phyloP scores from a whole-genome alignment of 64 coral and sea anemone genomes.

The Actinia tenebrosa region DNA sequence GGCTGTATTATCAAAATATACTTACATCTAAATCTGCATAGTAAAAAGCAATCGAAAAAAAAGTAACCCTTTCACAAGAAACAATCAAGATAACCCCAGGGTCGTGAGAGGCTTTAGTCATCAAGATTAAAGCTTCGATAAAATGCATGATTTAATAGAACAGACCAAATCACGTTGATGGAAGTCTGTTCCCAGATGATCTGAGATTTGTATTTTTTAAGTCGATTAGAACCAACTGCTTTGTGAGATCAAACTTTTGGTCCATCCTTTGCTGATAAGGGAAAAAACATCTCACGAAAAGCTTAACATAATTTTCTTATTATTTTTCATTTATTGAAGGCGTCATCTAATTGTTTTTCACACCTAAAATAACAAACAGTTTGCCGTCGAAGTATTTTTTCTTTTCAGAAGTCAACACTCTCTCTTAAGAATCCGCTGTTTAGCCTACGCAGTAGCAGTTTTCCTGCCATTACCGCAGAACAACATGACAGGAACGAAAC shows the following conservation, averaged over 20 bases:
- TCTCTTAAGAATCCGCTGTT: too few relatives aligned
- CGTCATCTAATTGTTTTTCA: too few relatives aligned
- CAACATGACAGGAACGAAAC: too few relatives aligned
- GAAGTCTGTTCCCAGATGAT: not conserved
- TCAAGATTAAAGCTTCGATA: conserved; percentile 4
- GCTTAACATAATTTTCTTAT: too few relatives aligned
- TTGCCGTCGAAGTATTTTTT: too few relatives aligned
- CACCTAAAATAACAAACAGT: too few relatives aligned
- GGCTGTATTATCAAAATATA: not conserved
- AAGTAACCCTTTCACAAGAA: not conserved
- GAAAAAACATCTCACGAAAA: not conserved
- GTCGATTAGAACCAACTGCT: not conserved
- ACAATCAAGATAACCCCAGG: not conserved
- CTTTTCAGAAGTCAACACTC: too few relatives aligned
- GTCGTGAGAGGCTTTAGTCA: not conserved
- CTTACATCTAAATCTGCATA: not conserved
- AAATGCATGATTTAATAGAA: not conserved
- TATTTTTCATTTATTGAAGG: too few relatives aligned
- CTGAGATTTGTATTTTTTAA: not conserved
- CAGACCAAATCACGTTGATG: not conserved
- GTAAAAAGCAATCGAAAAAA: not conserved
- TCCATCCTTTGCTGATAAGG: not conserved
- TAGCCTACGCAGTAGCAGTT: too few relatives aligned
- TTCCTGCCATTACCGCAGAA: too few relatives aligned
- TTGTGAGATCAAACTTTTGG: not conserved